Evolutionary conservation across 2,888 invertebrate species (phyloP).

Genomic region (Hydrotaea diabolus): DNA sequence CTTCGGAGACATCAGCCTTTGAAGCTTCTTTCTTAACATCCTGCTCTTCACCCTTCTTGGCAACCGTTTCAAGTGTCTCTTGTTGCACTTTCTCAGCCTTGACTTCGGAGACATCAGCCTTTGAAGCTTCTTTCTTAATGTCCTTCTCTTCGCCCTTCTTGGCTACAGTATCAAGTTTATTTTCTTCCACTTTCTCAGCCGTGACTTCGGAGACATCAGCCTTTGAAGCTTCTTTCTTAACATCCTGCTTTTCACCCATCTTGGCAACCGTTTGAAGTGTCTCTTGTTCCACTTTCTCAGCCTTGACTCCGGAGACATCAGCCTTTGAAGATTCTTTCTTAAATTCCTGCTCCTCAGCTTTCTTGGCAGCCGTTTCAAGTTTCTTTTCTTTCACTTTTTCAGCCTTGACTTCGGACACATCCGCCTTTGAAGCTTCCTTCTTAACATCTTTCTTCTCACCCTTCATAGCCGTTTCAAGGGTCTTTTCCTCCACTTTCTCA

Average conservation of each 20-base stretch:
- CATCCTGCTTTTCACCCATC: constrained; percentile 15
- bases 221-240: neutral
- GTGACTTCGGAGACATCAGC: constrained; percentile 54
- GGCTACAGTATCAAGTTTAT: neutral
- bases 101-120: constrained; percentile 32
- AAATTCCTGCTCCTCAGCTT: neutral
- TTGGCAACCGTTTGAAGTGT: constrained; percentile 46
- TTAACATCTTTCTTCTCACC: constrained; percentile 37
- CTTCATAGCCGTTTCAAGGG: neutral
- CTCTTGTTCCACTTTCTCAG: constrained; percentile 67
- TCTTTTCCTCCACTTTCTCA: constrained; percentile 34
- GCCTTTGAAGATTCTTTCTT: neutral
- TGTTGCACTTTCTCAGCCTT: constrained; percentile 23
- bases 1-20: constrained; percentile 30
- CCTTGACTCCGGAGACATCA: constrained; percentile 56
- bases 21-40: neutral
- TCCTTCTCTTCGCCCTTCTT: constrained; percentile 17
- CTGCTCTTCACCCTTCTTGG: constrained; percentile 45
- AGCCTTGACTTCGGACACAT: constrained; percentile 52
- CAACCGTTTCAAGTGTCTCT: constrained; percentile 39
- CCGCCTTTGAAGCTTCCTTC: constrained; percentile 35
- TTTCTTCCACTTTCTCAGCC: constrained; percentile 32
- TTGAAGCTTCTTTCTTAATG: neutral
- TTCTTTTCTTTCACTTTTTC: constrained; percentile 69
- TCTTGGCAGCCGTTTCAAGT: constrained; percentile 48